Evolutionary conservation across 2,797 vertebrate genomes (phyloP), one percentile per base, ranked within the genome.

Genomic region (Hippopotamyrus pictus): DNA sequence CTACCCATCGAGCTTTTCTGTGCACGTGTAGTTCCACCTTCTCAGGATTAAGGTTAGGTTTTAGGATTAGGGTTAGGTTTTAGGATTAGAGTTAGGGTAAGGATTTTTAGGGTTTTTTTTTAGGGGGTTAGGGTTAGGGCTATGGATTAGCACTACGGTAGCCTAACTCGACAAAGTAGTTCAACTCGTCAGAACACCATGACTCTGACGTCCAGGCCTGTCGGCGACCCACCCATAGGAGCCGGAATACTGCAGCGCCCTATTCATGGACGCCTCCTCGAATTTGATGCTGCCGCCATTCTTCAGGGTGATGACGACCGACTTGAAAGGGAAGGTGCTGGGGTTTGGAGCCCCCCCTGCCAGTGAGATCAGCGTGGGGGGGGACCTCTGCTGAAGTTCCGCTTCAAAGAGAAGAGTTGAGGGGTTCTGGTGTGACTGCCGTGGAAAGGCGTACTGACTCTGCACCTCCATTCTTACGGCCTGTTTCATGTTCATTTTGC

Each of bases 301-400:
- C 92, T 93, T 96, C 91, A 96, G 33, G 50, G 93, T 90, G 91
- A 99, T 91, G 59, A 90, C 93, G 0, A 97, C 97, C 0, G 94
- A 95, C 90, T 94, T 96, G 93, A 99, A 99, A n/a, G 98, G 98
- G 92, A 99, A 99, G 29, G 95, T 94, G 57, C 94, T 94, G 5
- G 98, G 96, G 93, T 99, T 99, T 14, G 98, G 98, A 9, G 93
- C 94, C 3, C 98, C 98, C 19, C 96, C 95, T 4, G 97, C 98
- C 93, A 99, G 91, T 44, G 98, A 98, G 92, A 99, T 99, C 76
- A 98, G 90, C 5, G 97, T 95, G 0, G 96, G 96, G 4, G 97
- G 97, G 1, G 96, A 96, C 0, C 89, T 96, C 93, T 93, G 94
- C 93, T 97, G 93, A 62, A 97, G 59, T 90, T 98, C 98, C 33